Conservation (phyloP, 2,888 invertebrate species). For the Theretra japonica region DNA sequence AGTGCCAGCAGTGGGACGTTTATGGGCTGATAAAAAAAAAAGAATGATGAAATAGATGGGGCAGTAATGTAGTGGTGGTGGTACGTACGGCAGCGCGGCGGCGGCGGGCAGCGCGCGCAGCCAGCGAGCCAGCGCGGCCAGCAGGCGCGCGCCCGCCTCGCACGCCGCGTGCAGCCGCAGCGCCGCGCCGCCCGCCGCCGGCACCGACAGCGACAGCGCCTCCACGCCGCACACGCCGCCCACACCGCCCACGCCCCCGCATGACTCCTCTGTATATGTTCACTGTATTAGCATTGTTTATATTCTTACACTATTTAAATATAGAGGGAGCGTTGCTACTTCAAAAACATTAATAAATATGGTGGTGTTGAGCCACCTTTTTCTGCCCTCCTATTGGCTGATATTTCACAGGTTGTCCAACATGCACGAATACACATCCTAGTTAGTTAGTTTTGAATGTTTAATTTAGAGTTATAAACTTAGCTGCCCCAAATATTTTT, state of each 20-base stretch:
- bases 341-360: no score
- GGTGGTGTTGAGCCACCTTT: no score
- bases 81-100: conserved; percentile 88
- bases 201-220: conserved; percentile 90
- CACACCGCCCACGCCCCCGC: conserved; percentile 48
- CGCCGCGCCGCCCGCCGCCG: conserved; percentile 97
- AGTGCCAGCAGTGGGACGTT: not conserved
- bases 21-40: no score
- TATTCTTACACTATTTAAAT: no score
- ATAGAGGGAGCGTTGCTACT: no score
- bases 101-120: conserved; percentile 93
- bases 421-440: no score
- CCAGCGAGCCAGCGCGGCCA: conserved; percentile 97
- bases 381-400: no score
- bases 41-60: no score
- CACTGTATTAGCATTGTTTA: not conserved
- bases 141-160: conserved; percentile 96
- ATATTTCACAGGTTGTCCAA: no score
- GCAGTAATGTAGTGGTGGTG: not conserved
- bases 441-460: no score
- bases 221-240: conserved; percentile 51
- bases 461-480: no score
- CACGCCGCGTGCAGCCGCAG: conserved; percentile 97
- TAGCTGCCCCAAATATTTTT: no score
- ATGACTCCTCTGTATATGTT: not conserved